Evolutionary conservation across 1,140 invertebrate genomes (phyloP).

Genomic region (Neoseiulus cucumeris): DNA sequence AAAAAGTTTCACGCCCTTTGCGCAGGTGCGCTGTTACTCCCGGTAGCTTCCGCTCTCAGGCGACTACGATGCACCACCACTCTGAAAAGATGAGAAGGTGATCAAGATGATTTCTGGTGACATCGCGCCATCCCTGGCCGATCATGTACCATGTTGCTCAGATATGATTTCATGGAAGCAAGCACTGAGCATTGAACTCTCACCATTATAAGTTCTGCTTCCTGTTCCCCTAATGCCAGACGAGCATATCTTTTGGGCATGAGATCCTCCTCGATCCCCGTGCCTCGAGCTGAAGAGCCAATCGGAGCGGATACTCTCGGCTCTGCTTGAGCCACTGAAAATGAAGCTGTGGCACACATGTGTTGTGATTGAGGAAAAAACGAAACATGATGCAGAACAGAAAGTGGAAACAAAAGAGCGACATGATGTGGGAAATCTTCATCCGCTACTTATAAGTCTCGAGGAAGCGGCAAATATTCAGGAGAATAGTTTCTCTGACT

Average conservation of each 20-base stretch:
- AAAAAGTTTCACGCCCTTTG: no score
- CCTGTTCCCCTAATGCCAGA: neutral
- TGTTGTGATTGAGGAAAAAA: neutral
- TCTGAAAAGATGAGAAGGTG: no score
- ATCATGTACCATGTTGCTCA: no score
- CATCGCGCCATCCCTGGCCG: no score
- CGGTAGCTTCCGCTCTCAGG: no score
- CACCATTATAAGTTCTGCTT: conserved; percentile 6
- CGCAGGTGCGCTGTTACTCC: no score
- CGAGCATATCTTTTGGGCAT: neutral
- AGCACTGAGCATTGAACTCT: neutral
- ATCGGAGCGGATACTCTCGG: neutral
- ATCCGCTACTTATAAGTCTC: neutral
- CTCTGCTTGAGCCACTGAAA: neutral
- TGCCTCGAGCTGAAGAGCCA: neutral
- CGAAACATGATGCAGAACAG: neutral
- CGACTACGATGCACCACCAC: no score
- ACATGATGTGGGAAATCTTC: neutral
- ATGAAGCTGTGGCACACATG: neutral
- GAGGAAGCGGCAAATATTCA: neutral
- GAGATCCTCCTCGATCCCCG: neutral
- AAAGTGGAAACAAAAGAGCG: neutral
- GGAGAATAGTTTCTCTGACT: neutral
- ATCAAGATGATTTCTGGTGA: no score
- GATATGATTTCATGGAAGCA: no score